Conservation (phyloP, 2,888 invertebrate species). For the Girardia tigrina region DNA sequence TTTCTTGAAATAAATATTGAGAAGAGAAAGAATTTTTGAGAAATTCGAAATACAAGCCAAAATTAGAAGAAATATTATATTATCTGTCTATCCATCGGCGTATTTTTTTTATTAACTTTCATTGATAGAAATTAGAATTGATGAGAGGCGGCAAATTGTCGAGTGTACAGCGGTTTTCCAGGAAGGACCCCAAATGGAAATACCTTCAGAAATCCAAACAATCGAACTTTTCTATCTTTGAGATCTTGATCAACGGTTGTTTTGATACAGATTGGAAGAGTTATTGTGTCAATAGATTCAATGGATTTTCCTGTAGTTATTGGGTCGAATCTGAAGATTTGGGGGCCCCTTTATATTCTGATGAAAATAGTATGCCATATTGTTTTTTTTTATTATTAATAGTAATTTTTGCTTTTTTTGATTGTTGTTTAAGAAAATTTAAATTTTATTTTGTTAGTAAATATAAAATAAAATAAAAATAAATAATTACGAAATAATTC, state of each 20-base stretch:
- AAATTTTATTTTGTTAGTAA: no score
- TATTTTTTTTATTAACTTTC: not conserved
- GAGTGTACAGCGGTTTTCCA: not conserved
- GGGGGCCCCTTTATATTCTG: not conserved
- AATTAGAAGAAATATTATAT: constrained; percentile 7
- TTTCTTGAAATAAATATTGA: constrained; percentile 8
- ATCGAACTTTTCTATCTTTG: not conserved
- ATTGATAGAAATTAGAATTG: not conserved
- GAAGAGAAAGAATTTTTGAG: not conserved
- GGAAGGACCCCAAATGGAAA: not conserved
- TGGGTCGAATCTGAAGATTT: not conserved
- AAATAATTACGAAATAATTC: no score
- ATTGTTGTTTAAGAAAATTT: no score
- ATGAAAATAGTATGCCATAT: not conserved
- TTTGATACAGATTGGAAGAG: constrained; percentile 4
- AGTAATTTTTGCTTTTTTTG: not conserved
- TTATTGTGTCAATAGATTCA: constrained; percentile 5
- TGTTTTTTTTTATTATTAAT: not conserved
- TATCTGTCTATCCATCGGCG: constrained; percentile 17
- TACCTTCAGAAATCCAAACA: not conserved
- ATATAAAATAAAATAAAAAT: no score
- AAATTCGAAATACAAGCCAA: not conserved
- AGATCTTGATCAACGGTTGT: not conserved
- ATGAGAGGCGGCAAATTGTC: constrained; percentile 2
- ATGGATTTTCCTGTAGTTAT: constrained; percentile 23